Base-by-base conservation (phyloP, 2,888 invertebrate species). In the Cephonodes hylas region DNA sequence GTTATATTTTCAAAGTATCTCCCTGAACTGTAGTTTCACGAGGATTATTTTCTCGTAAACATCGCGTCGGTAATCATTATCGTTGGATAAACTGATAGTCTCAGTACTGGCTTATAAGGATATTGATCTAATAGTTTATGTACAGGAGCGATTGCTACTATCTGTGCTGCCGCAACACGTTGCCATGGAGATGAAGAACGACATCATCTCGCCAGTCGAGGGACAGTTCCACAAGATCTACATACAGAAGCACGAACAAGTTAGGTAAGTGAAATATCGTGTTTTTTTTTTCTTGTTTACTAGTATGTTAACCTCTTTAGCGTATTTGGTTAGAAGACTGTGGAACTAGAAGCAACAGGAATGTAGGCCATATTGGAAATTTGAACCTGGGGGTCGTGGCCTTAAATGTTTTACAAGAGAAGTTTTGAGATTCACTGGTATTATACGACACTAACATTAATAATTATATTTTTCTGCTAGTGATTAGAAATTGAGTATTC, bases 201-300 rank as follows among this genome's bases (percentile, higher is more conserved):
- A 98, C 88, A 96, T 98, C 72, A 95, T 97, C 77, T 96, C 96
- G 59, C 97, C 97, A 2, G 96, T 97, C 67, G 96, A 97, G 83
- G 96, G 97, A 66, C 97, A 97, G 89, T 98, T 98, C 89, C 97
- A 98, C 88, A 97, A 97, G 92, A 98, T 98, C 87, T 98, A 98
- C 92, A 97, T 98, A 77, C 97, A 98, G 86, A 96, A 96, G 81
- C 97, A 98, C 83, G 97, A 98, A 86, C 96, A 97, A 91, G 98
- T 98, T 85, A 97, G 96, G 97, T 97, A 83, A 93, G 94, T 38
- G 20, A 34, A 34, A 38, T 23, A n/a, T n/a, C n/a, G n/a, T n/a
- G n/a, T n/a, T n/a, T n/a, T n/a, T n/a, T n/a, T n/a, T n/a, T n/a
- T n/a, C n/a, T n/a, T n/a, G n/a, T n/a, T n/a, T n/a, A n/a, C n/a